phyloP scores from a whole-genome alignment of 2,113 vertebrate species.

The Trichechus manatus region DNA sequence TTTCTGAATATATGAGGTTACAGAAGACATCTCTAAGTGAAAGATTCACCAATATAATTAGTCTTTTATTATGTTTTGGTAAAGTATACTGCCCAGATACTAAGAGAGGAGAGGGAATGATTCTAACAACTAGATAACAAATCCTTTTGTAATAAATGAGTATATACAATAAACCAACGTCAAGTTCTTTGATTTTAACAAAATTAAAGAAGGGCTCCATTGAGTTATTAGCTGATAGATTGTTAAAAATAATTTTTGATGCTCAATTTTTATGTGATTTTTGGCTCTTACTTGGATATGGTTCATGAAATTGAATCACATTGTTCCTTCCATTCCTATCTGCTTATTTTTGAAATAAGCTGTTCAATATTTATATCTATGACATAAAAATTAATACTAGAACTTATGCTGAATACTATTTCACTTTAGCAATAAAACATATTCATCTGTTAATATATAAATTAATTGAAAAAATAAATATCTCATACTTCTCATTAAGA shows the following conservation, averaged over 20 bases:
- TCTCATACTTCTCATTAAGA: background rate
- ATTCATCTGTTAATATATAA: background rate
- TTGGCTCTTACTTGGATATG: background rate
- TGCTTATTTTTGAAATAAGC: slow-evolving; percentile 1
- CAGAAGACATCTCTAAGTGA: background rate
- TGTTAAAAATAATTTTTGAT: slow-evolving; percentile 24
- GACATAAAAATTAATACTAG: background rate
- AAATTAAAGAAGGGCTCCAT: background rate
- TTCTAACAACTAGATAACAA: background rate
- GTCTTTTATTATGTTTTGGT: slow-evolving; percentile 11
- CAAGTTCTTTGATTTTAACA: background rate
- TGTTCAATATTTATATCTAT: background rate
- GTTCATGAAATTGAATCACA: background rate
- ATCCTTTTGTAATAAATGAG: background rate
- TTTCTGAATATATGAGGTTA: slow-evolving; percentile 12
- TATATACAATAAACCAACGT: no score
- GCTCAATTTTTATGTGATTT: slow-evolving; percentile 32
- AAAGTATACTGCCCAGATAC: slow-evolving; percentile 32
- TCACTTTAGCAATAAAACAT: slow-evolving; percentile 26
- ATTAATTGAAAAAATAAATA: background rate
- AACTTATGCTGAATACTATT: background rate
- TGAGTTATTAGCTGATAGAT: background rate
- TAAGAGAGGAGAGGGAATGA: background rate
- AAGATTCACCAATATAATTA: slow-evolving; percentile 18
- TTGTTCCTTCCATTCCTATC: background rate